Base-by-base conservation (phyloP, 2,797 vertebrate genomes). In the Rhabdophis nuchalis region DNA sequence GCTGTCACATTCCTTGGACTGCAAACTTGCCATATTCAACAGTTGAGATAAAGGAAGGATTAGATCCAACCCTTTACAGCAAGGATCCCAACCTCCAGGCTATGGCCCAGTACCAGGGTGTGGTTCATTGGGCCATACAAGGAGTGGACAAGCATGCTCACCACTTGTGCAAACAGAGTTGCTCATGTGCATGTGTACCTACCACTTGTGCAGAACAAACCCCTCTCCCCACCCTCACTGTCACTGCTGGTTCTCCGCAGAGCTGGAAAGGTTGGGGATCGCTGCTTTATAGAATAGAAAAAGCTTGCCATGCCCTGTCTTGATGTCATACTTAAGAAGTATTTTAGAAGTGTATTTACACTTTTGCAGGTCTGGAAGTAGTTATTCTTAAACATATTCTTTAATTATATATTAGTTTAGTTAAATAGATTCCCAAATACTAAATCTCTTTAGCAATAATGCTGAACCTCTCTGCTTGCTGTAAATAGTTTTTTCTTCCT, bases 71-170 rank as follows among this genome's bases (percentile, higher is more conserved):
- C 41, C 77, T 82, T 82, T 82, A 46, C 10, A 20, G 32, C 36
- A 64, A 54, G 9, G n/a, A 27, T 29, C 2, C 61, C 25, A 60
- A 27, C 9, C 25, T 60, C 58, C 60, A 64, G 60, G 27, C 60
- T 64, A 64, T 5, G 60, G 29, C 27, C 27, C 60, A 29, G 60
- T 64, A n/a, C 11, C 29, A 64, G 60, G 29, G 29, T 64, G 60
- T 0, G 4, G 29, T 27, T 64, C 1, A 0, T 64, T 64, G 60
- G 60, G 27, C 1, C 0, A 0, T 61, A 1, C 10, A 29, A 29
- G 1, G 29, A 12, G 11, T 64, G 4, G 11, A 27, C 12, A 64
- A n/a, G 60, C 12, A 27, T n/a, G 29, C 29, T 27, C 0, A 0
- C 29, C 60, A 13, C 60, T 64, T 64, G 60, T 64, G 12, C 29